phyloP scores from a whole-genome alignment of 2,888 invertebrate species.

The Caenorhabditis drosophilae region DNA sequence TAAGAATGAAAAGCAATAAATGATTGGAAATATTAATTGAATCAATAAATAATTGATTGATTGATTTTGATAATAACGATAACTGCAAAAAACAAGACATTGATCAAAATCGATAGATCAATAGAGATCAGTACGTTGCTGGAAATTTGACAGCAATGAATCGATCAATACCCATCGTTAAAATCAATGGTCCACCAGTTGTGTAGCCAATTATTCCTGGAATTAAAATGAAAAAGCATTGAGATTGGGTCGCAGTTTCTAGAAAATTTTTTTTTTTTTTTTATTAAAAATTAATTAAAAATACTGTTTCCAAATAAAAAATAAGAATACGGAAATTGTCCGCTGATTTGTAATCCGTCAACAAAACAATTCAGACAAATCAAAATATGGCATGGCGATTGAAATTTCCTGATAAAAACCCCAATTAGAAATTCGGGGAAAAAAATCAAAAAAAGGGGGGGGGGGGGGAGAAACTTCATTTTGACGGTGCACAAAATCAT shows the following conservation, averaged over 20 bases:
- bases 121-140: too few species aligned
- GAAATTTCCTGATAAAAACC: constrained; percentile 22
- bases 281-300: not conserved
- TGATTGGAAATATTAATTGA: constrained; percentile 25
- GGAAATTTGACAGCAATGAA: constrained; percentile 42
- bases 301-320: constrained; percentile 36
- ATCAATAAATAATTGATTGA: constrained; percentile 19
- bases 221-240: constrained; percentile 37
- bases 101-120: not conserved
- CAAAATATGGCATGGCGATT: constrained; percentile 41
- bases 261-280: not conserved
- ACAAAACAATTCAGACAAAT: constrained; percentile 39
- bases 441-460: not conserved
- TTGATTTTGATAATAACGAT: constrained; percentile 39
- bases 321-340: constrained; percentile 38
- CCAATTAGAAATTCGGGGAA: not conserved
- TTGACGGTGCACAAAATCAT: constrained; percentile 30
- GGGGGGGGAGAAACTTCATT: too few species aligned
- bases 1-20: constrained; percentile 24
- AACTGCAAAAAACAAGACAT: too few species aligned
- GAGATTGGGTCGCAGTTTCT: constrained; percentile 29
- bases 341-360: constrained; percentile 33
- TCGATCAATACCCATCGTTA: constrained; percentile 42
- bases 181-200: constrained; percentile 37
- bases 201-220: constrained; percentile 30